Conservation (phyloP, 1,140 invertebrate species). For the Phymastichus coffea region DNA sequence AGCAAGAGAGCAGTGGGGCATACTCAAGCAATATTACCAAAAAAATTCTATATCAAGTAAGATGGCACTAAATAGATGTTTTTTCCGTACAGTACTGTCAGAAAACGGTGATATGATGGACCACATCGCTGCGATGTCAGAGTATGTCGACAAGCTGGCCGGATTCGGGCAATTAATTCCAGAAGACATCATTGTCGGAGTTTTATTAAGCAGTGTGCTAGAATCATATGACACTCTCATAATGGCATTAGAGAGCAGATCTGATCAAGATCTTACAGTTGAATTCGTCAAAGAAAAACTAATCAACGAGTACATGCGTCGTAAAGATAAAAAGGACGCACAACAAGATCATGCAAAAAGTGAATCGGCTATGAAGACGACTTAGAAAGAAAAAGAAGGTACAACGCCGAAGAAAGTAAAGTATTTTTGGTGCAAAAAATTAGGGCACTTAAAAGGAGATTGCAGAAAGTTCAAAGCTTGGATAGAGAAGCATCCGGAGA, state of each 20-base stretch:
- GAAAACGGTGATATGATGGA: conserved; percentile 5
- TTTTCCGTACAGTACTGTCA: background rate
- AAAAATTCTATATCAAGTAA: background rate
- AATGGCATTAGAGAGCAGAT: conserved; percentile 25
- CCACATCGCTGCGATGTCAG: background rate
- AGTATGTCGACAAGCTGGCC: background rate
- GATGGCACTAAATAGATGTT: background rate
- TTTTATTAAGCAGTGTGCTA: conserved; percentile 27
- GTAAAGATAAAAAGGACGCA: conserved; percentile 2
- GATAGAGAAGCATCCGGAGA: conserved; percentile 13
- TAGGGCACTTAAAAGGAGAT: conserved; percentile 24
- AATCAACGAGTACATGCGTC: conserved; percentile 22
- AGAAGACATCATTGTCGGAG: conserved; percentile 17
- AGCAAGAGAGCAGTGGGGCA: conserved; percentile 19
- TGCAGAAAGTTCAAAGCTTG: conserved; percentile 23
- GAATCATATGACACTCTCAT: conserved; percentile 25
- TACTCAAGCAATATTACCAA: conserved; percentile 20
- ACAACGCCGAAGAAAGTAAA: background rate
- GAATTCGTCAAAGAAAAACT: conserved; percentile 18
- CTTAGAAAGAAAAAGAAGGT: background rate
- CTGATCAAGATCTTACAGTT: conserved; percentile 25
- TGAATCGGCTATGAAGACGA: conserved; percentile 4
- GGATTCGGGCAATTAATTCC: background rate
- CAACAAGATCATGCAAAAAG: background rate
- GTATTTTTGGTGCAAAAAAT: conserved; percentile 23